These are phyloP conservation scores for Microplitis manilae DNA, from an alignment of 2,888 invertebrate genomes.

Conservation along the genomic window DNA sequence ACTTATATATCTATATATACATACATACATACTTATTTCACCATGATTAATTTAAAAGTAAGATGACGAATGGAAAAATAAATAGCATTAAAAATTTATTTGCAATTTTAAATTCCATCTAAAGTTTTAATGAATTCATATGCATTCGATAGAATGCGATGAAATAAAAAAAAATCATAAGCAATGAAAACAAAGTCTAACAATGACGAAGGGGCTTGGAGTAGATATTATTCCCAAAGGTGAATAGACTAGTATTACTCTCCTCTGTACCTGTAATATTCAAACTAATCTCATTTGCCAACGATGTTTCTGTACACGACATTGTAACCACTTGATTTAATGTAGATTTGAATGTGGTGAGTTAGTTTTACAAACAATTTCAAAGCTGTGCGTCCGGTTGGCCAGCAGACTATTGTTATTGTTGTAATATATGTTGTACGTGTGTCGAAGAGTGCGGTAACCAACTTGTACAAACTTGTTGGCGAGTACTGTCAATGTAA, in stretches of 20 bases:
- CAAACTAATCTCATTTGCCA: slow-evolving; percentile 64
- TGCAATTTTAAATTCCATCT: slow-evolving; percentile 15
- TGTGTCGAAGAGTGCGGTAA: background rate
- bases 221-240: slow-evolving; percentile 42
- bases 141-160: slow-evolving; percentile 2
- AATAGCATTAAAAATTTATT: background rate
- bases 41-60: background rate
- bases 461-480: slow-evolving; percentile 16
- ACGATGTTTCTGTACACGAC: slow-evolving; percentile 51
- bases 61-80: background rate
- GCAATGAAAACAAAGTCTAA: background rate
- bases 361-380: slow-evolving; percentile 51
- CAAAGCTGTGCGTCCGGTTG: slow-evolving; percentile 17
- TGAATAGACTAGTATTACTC: slow-evolving; percentile 26
- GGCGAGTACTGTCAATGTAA: slow-evolving; percentile 11
- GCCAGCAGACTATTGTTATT: slow-evolving; percentile 37
- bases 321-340: slow-evolving; percentile 51
- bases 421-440: slow-evolving; percentile 8
- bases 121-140: slow-evolving; percentile 11
- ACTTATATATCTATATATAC: slow-evolving; percentile 6
- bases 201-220: background rate
- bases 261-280: slow-evolving; percentile 51
- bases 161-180: background rate
- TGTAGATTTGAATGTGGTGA: slow-evolving; percentile 39
- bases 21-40: no score